Percentiles rank a stretch among this genome's conserved stretches.
phyloP scores from a whole-genome alignment of 2,113 vertebrate genomes.

The Rhinogobius similis region DNA sequence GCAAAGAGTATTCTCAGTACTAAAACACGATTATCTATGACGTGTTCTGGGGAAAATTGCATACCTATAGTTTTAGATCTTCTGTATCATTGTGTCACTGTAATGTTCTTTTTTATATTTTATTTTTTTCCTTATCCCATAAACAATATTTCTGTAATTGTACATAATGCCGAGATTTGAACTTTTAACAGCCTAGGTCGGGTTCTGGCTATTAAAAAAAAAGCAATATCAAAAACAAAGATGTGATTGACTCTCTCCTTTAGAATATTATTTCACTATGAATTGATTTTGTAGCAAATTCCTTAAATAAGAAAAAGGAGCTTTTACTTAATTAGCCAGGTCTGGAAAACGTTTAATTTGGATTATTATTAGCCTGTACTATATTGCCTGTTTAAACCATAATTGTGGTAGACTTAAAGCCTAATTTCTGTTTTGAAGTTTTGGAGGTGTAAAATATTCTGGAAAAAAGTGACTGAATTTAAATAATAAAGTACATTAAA shows the following conservation, averaged over 20 bases:
- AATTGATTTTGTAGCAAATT: slow-evolving; percentile 84
- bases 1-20: slow-evolving; percentile 96
- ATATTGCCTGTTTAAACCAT: not conserved
- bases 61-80: slow-evolving; percentile 79
- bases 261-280: slow-evolving; percentile 89
- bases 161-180: slow-evolving; percentile 67
- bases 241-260: slow-evolving; percentile 90
- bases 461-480: slow-evolving; percentile 6
- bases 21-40: slow-evolving; percentile 80
- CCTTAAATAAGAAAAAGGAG: slow-evolving; percentile 84
- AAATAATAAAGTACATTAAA: not conserved
- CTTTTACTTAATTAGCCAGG: too few species aligned
- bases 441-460: slow-evolving; percentile 3
- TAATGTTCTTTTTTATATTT: slow-evolving; percentile 79
- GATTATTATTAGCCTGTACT: not conserved
- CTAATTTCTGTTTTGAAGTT: not conserved
- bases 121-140: slow-evolving; percentile 64
- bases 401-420: not conserved
- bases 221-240: slow-evolving; percentile 80
- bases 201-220: slow-evolving; percentile 42
- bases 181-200: slow-evolving; percentile 72
- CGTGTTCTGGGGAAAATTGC: slow-evolving; percentile 50
- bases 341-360: too few species aligned
- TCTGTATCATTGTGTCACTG: slow-evolving; percentile 84
- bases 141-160: slow-evolving; percentile 89